phyloP scores from a whole-genome alignment of 2,888 invertebrate genomes.

The Hirtodrosophila confusa region DNA sequence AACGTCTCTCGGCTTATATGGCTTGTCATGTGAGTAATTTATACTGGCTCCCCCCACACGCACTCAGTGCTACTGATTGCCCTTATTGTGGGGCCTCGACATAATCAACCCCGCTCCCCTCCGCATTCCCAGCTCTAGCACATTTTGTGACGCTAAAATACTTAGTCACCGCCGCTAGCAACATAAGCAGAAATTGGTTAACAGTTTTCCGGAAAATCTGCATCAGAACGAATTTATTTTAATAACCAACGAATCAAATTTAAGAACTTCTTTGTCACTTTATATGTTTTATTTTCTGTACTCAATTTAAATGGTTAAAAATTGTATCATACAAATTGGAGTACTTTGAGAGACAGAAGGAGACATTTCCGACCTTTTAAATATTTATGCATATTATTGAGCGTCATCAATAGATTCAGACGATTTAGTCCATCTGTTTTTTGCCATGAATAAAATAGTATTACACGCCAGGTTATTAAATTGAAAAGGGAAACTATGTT shows the following conservation, averaged over 20 bases:
- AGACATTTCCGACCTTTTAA: too few species aligned
- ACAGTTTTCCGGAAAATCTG: constrained; percentile 3
- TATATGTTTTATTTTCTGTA: neutral
- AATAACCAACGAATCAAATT: constrained; percentile 11
- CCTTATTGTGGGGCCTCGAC: constrained; percentile 36
- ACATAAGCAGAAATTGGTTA: constrained; percentile 21
- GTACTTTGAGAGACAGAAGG: too few species aligned
- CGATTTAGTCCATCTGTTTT: too few species aligned
- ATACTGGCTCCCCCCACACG: constrained; percentile 42
- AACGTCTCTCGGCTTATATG: constrained; percentile 26
- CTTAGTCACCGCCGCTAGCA: constrained; percentile 5
- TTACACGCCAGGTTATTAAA: too few species aligned
- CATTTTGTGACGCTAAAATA: constrained; percentile 19
- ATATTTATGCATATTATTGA: too few species aligned
- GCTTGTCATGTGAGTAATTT: constrained; percentile 66
- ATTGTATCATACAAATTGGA: too few species aligned
- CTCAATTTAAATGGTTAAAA: too few species aligned
- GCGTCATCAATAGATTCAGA: too few species aligned
- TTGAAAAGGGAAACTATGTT: too few species aligned
- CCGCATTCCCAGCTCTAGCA: neutral
- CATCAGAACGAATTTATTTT: constrained; percentile 3
- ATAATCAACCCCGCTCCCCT: neutral
- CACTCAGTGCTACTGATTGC: constrained; percentile 48
- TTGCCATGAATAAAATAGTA: too few species aligned
- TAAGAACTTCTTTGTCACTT: constrained; percentile 19